These are phyloP conservation scores for Ariopsis seemanni DNA, from an alignment of 2,113 vertebrate genomes.

Conservation along the genomic window DNA sequence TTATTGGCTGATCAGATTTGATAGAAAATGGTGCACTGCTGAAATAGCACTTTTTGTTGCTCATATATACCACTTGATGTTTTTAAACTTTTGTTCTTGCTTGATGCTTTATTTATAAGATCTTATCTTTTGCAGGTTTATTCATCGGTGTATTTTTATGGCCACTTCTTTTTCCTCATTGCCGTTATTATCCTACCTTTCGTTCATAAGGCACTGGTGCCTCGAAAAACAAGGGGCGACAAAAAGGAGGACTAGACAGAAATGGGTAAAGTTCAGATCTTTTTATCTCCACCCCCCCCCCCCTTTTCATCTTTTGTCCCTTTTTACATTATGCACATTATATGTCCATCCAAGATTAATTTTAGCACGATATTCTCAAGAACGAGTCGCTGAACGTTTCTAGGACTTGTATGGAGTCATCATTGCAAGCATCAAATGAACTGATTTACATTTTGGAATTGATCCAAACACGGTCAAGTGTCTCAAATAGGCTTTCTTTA, in stretches of 20 bases:
- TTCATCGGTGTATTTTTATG: constrained; percentile 86
- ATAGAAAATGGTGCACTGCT: not conserved
- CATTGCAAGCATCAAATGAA: no score
- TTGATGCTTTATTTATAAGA: constrained; percentile 2
- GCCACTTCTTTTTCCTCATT: constrained; percentile 85
- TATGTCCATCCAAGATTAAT: no score
- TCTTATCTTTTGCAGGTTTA: constrained; percentile 81
- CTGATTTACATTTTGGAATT: no score
- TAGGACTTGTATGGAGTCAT: no score
- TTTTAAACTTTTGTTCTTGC: not conserved
- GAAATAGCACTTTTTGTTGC: not conserved
- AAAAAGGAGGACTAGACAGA: constrained; percentile 66
- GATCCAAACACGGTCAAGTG: no score
- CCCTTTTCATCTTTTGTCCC: no score
- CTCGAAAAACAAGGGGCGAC: constrained; percentile 70
- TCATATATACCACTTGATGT: not conserved
- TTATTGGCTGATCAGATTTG: not conserved
- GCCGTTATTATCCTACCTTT: constrained; percentile 81
- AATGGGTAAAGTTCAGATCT: constrained; percentile 55
- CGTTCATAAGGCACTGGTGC: constrained; percentile 83
- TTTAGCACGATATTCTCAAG: no score
- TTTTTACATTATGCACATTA: no score
- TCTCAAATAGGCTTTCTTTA: no score
- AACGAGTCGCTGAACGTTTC: no score
- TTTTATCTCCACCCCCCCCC: constrained; percentile 1